These are phyloP conservation scores for Disparrhopalites patrizii DNA, from an alignment of 2,888 invertebrate genomes.

Conservation along the genomic window DNA sequence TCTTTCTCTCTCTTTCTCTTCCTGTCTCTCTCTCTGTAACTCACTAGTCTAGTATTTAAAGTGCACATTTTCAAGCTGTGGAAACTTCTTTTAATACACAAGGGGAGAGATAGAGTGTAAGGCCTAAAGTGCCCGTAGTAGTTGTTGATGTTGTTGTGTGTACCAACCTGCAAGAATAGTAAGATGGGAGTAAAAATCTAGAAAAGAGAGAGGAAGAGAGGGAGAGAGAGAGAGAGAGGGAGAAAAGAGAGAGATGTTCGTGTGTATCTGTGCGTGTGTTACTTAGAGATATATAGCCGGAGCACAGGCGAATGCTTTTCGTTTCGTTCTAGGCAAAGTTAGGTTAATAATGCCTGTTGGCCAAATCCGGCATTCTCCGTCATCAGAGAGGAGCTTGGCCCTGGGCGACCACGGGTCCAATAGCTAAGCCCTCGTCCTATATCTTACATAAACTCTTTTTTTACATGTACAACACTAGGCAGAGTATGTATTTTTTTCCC, in stretches of 20 bases:
- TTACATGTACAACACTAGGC: not conserved
- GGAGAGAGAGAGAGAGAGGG: not conserved
- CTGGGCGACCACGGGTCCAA: constrained; percentile 39
- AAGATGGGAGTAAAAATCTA: too few relatives aligned
- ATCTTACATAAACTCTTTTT: constrained; percentile 1
- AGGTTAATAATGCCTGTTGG: constrained; percentile 49
- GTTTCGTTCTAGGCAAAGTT: constrained; percentile 48
- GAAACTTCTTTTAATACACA: too few relatives aligned
- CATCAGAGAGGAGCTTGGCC: constrained; percentile 40
- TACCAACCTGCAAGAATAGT: too few relatives aligned
- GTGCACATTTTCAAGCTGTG: too few relatives aligned
- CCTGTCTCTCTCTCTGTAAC: too few relatives aligned
- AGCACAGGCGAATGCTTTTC: constrained; percentile 41
- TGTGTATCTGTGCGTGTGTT: too few relatives aligned
- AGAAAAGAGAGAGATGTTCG: constrained; percentile 3
- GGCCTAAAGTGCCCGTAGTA: too few relatives aligned
- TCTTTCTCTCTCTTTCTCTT: too few relatives aligned
- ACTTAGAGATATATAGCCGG: not conserved
- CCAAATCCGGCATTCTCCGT: constrained; percentile 48
- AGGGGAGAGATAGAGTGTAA: too few relatives aligned
- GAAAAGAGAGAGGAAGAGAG: not conserved
- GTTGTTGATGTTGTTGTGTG: too few relatives aligned
- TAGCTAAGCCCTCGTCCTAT: constrained; percentile 17
- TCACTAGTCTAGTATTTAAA: too few relatives aligned
- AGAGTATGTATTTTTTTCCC: not conserved